A percentile compares a stretch with the other conserved stretches of the same genome.
These are phyloP conservation scores for Chrysopilus asiliformis DNA, from an alignment of 2,888 invertebrate genomes.

Conservation along the genomic window DNA sequence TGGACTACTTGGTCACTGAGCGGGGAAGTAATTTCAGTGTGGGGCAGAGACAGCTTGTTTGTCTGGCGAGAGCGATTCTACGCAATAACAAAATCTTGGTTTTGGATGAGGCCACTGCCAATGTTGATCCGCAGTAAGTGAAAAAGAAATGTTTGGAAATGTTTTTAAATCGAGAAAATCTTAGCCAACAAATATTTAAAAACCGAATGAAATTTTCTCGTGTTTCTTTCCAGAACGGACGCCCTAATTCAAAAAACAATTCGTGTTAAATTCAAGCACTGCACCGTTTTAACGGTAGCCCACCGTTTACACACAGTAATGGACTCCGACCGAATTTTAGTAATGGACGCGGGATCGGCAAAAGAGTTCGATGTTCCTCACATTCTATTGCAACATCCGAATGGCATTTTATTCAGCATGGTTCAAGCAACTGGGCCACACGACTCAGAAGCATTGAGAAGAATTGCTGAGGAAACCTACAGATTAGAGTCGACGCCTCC, in stretches of 20 bases:
- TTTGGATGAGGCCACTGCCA: slow-evolving; percentile 57
- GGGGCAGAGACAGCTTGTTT: slow-evolving; percentile 53
- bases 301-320: slow-evolving; percentile 86
- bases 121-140: slow-evolving; percentile 47
- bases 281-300: slow-evolving; percentile 83
- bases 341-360: slow-evolving; percentile 68
- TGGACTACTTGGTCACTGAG: slow-evolving; percentile 43
- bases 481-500: no score
- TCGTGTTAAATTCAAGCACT: slow-evolving; percentile 60
- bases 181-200: background rate
- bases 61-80: slow-evolving; percentile 51
- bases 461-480: slow-evolving; percentile 37
- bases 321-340: slow-evolving; percentile 80
- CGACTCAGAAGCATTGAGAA: slow-evolving; percentile 36
- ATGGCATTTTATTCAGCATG: slow-evolving; percentile 53
- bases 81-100: slow-evolving; percentile 48
- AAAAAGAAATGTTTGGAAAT: slow-evolving; percentile 1
- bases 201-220: slow-evolving; percentile 22
- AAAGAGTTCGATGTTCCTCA: slow-evolving; percentile 61
- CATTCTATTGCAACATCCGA: slow-evolving; percentile 44
- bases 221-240: slow-evolving; percentile 54
- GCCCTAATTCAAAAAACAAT: slow-evolving; percentile 74
- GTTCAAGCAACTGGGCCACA: slow-evolving; percentile 51
- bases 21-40: slow-evolving; percentile 49
- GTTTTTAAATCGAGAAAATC: background rate